A percentile compares a stretch with the other conserved stretches of the same genome.
These are phyloP conservation scores for Mongoloraphidia duomilia DNA, from an alignment of 2,888 invertebrate species.

Conservation along the genomic window DNA sequence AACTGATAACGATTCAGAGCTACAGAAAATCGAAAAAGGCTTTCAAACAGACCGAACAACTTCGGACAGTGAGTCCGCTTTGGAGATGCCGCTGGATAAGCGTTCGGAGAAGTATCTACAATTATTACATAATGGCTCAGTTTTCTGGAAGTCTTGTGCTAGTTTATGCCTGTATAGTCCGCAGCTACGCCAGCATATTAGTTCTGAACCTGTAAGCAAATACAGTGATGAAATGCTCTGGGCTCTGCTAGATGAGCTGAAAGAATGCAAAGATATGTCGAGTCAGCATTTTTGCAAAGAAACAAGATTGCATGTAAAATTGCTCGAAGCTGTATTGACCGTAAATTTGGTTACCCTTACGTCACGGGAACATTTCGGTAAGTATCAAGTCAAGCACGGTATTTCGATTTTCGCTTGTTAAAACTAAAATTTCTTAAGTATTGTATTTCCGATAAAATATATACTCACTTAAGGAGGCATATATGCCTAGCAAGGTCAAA, in stretches of 20 bases:
- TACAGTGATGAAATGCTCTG: conserved; percentile 31
- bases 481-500: no score
- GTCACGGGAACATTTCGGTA: no score
- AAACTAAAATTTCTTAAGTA: neutral
- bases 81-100: conserved; percentile 19
- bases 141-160: conserved; percentile 38
- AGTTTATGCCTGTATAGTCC: conserved; percentile 40
- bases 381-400: no score
- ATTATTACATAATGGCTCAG: conserved; percentile 30
- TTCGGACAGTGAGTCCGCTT: conserved; percentile 1
- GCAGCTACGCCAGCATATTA: conserved; percentile 33
- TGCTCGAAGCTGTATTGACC: conserved; percentile 32
- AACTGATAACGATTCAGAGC: no score
- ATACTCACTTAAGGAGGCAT: no score
- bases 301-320: conserved; percentile 26
- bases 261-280: conserved; percentile 9
- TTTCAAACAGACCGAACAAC: neutral
- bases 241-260: conserved; percentile 26
- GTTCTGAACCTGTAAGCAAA: conserved; percentile 27
- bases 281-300: conserved; percentile 15
- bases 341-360: conserved; percentile 30
- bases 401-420: neutral
- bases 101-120: conserved; percentile 25
- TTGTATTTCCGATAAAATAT: no score
- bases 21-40: no score